Percentiles rank a stretch among this genome's conserved stretches.
These are phyloP conservation scores for Athetis lepigone DNA, from an alignment of 2,888 invertebrate genomes.

Conservation along the genomic window DNA sequence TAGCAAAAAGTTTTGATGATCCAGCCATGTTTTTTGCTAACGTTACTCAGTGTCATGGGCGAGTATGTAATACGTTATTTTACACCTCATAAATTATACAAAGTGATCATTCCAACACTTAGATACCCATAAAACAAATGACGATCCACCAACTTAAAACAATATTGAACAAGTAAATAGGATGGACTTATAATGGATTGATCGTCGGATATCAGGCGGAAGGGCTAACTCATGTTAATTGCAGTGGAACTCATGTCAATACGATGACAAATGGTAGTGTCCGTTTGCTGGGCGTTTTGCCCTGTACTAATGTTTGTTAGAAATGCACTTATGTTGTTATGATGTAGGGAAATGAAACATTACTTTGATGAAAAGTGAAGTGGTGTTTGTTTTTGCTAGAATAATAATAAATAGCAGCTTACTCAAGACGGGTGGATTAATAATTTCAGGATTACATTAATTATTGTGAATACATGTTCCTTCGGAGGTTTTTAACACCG, in stretches of 20 bases:
- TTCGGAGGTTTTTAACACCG: no score
- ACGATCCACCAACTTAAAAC: slow-evolving; percentile 7
- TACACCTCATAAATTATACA: background rate
- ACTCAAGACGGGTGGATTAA: no score
- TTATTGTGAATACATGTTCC: no score
- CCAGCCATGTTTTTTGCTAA: no score
- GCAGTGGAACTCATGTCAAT: slow-evolving; percentile 58
- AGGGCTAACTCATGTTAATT: slow-evolving; percentile 67
- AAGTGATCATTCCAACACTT: slow-evolving; percentile 18
- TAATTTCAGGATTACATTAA: no score
- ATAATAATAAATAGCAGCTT: no score
- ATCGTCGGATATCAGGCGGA: slow-evolving; percentile 63
- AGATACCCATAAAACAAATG: background rate
- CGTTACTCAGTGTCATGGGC: no score
- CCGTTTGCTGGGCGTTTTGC: slow-evolving; percentile 42
- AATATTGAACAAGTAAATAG: slow-evolving; percentile 41
- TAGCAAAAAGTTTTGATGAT: no score
- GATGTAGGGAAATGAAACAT: background rate
- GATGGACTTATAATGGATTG: slow-evolving; percentile 58
- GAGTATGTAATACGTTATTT: no score
- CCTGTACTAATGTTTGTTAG: slow-evolving; percentile 50
- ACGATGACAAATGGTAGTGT: slow-evolving; percentile 65
- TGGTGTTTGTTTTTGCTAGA: background rate
- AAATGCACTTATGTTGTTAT: slow-evolving; percentile 41
- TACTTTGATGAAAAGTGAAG: slow-evolving; percentile 8